Percentiles rank a stretch among this genome's conserved stretches.
phyloP scores from a whole-genome alignment of 2,888 invertebrate species.

The Chloroclysta siterata region DNA sequence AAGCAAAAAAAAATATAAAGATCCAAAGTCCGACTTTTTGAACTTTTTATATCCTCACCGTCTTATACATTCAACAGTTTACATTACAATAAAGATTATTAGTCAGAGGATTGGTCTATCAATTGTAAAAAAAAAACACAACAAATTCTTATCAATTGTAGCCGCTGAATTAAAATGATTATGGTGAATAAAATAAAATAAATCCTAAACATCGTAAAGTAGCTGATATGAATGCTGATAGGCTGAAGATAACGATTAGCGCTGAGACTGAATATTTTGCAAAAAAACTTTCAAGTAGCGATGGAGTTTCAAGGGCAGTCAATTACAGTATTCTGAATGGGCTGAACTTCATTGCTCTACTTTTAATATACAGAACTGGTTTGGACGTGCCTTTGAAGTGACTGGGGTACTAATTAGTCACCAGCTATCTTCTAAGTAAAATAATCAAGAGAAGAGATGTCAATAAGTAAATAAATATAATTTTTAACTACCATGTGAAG shows the following conservation, averaged over 20 bases:
- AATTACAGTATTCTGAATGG: neutral
- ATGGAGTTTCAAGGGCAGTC: slow-evolving; percentile 4
- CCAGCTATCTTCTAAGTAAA: neutral
- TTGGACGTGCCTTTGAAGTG: neutral
- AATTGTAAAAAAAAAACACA: neutral
- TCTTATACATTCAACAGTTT: too few species aligned
- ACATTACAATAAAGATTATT: too few species aligned
- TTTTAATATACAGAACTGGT: neutral
- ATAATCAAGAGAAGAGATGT: too few species aligned
- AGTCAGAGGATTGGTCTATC: too few species aligned
- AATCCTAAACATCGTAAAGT: slow-evolving; percentile 15
- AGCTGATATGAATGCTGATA: slow-evolving; percentile 7
- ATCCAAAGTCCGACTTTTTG: too few species aligned
- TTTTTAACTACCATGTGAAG: too few species aligned
- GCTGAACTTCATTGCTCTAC: neutral
- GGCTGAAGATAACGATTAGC: slow-evolving; percentile 11
- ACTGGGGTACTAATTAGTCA: neutral
- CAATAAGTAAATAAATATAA: too few species aligned
- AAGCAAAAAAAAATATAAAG: too few species aligned
- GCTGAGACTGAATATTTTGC: slow-evolving; percentile 2
- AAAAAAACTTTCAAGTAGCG: slow-evolving; percentile 9
- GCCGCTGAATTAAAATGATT: slow-evolving; percentile 8
- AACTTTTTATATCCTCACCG: too few species aligned
- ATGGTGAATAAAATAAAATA: slow-evolving; percentile 6
- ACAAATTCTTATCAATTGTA: slow-evolving; percentile 18